Evolutionary conservation across 2,888 invertebrate genomes (phyloP), one percentile per base, ranked within the genome.

Genomic region (Nasonia oneida): DNA sequence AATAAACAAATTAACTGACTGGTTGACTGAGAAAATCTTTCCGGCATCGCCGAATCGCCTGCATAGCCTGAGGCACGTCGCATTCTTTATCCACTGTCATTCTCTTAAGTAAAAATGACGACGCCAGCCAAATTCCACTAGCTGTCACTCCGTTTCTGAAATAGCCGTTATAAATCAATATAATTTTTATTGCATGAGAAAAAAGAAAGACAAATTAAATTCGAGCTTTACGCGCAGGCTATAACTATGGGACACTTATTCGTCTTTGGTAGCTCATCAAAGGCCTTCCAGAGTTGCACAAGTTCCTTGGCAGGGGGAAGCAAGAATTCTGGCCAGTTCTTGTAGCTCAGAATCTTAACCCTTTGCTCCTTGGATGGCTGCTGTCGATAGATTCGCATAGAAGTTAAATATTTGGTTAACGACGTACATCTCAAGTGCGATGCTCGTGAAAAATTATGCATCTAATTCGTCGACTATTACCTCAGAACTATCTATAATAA

Each of bases 81-180:
- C 94, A 94, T 83, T 93, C 92, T 61, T 94, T 94, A 89, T 95
- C 94, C 12, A 94, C 88, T 83, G 94, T 93, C 89, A 95, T 94
- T 90, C 94, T 94, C 87, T 94, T 94, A 29, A 94, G 91, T 12
- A 94, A 85, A 86, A 94, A 94, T 18, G 92, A 92, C 85, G 94
- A 86, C 0, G 94, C 94, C 50, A 94, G 89, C 87, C 94, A 95
- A 33, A 94, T 89, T 15, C 94, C 95, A 88, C 93, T 92, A 14
- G 93, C 93, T 14, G 91, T 94, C 15, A 93, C 93, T 6, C 95
- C 94, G 89, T 95, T 93, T 86, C 95, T 95, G 87, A 86, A 92
- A 91, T 57, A 79, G 57, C 37, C 42, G 61, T 75, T 1, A 23
- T 61, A 18, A 37, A 47, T 74, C 33, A 50, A 50, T 64, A 47